Evolutionary conservation across 2,113 vertebrate species (phyloP), one percentile per base, ranked within the genome.

Genomic region (Gambusia holbrooki): DNA sequence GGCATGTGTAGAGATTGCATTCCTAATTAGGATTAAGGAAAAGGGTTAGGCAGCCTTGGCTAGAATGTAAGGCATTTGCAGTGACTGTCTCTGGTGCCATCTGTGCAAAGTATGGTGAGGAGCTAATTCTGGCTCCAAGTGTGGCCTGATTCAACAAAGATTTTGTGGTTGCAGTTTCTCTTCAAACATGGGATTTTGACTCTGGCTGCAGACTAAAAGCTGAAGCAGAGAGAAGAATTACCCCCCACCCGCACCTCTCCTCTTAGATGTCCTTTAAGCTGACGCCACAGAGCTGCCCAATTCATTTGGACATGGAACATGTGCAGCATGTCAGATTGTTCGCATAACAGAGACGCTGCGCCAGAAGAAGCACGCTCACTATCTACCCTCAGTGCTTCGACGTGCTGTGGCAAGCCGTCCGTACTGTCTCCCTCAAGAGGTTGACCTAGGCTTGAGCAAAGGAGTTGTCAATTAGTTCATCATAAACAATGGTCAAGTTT

Each of bases 1-100:
- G 77, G 84, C 83, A 27, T 77, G 82, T 76, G 79, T 90, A 82
- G 86, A 93, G 93, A 94, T 92, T 88, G 89, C 91, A 93, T 93
- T 93, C 93, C 93, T 95, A 94, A 95, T 95, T 94, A 94, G 94
- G 94, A 94, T 95, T 94, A 94, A 91, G 89, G 92, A 93, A 92
- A 14, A 89, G 90, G 94, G 92, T 93, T 90, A 86, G 92, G 91
- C 91, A 87, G 86, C 74, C 88, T 81, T 89, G 84, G 92, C 85
- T 78, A 90, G 92, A 93, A 94, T 95, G 94, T 62, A 60, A 93
- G 88, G 92, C 89, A 94, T 95, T 92, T 91, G 91, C 90, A 89
- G 75, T 28, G 84, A 93, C 89, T 73, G 79, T 82, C 40, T 82
- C 84, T 79, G 86, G 86, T 87, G 91, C 93, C 94, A 95, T 95